Conservation (phyloP, 1,140 invertebrate species). For the Trichogramma pretiosum region DNA sequence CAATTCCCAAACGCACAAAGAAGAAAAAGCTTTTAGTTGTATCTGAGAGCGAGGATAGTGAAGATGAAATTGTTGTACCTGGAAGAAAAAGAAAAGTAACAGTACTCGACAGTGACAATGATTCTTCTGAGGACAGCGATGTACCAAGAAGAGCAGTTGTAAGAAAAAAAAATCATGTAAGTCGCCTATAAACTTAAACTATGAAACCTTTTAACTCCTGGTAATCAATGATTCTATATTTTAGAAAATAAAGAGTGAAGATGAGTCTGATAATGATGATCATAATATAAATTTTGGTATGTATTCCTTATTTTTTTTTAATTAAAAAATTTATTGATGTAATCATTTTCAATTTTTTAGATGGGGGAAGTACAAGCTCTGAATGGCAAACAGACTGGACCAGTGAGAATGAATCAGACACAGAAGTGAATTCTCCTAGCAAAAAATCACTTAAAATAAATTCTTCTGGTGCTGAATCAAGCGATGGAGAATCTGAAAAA, state of each 20-base stretch:
- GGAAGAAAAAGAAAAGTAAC: too few species aligned
- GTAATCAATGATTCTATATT: slow-evolving; percentile 14
- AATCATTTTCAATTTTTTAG: not conserved
- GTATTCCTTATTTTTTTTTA: not conserved
- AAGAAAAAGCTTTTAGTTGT: too few species aligned
- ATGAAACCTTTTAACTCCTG: not conserved
- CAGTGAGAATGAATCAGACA: slow-evolving; percentile 26
- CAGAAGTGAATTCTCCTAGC: slow-evolving; percentile 15
- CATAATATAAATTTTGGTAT: slow-evolving; percentile 2
- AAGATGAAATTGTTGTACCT: slow-evolving; percentile 36
- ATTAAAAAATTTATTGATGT: not conserved
- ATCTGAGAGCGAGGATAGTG: slow-evolving; percentile 35
- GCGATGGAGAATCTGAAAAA: slow-evolving; percentile 63
- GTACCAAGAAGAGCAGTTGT: slow-evolving; percentile 26
- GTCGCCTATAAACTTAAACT: too few species aligned
- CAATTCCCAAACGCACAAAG: too few species aligned
- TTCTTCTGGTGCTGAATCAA: slow-evolving; percentile 35
- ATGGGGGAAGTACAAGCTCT: slow-evolving; percentile 26
- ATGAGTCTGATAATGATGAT: slow-evolving; percentile 24
- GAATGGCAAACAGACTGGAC: slow-evolving; percentile 40
- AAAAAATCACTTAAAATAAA: slow-evolving; percentile 4
- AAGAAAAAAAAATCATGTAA: slow-evolving; percentile 33
- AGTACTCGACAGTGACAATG: too few species aligned
- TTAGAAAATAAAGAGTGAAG: slow-evolving; percentile 34
- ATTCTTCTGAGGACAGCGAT: slow-evolving; percentile 38